A percentile compares a stretch with the other conserved stretches of the same genome.
These are phyloP conservation scores for Tetragonula clypearis DNA, from an alignment of 1,140 invertebrate genomes.

Conservation along the genomic window DNA sequence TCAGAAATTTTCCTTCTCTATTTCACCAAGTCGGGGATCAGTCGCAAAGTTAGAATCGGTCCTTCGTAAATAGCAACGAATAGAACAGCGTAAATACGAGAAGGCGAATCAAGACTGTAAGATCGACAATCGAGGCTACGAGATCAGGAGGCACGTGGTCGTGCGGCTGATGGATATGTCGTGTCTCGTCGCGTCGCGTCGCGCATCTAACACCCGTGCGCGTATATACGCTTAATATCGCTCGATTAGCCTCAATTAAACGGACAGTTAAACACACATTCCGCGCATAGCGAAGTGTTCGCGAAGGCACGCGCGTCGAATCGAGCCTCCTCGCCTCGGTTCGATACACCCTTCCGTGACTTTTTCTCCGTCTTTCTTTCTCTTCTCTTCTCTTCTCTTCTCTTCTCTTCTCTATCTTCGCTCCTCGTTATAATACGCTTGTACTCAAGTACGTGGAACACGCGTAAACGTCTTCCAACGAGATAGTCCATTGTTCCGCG, in stretches of 20 bases:
- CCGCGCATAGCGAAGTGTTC: constrained; percentile 67
- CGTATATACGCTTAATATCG: constrained; percentile 73
- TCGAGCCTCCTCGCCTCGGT: constrained; percentile 16
- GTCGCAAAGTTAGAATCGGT: too few relatives aligned
- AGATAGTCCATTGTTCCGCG: not conserved
- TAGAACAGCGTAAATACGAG: not conserved
- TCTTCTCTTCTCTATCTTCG: not conserved
- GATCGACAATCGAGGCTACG: not conserved
- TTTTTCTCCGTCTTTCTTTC: too few relatives aligned
- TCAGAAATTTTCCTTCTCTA: too few relatives aligned
- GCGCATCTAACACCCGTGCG: constrained; percentile 68
- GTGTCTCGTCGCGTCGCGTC: constrained; percentile 42
- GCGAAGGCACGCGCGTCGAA: constrained; percentile 43
- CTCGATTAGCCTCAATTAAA: constrained; percentile 80
- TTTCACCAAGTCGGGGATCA: too few relatives aligned
- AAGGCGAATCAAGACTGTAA: not conserved
- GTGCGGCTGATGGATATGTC: not conserved
- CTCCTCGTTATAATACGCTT: not conserved
- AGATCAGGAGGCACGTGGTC: not conserved
- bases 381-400: too few relatives aligned
- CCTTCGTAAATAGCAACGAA: too few relatives aligned
- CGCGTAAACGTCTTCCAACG: not conserved
- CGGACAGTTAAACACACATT: constrained; percentile 74
- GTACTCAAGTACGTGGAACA: not conserved
- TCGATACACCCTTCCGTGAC: not conserved